Base-by-base conservation (phyloP, 2,888 invertebrate genomes). In the Drosophila mayaguana region DNA sequence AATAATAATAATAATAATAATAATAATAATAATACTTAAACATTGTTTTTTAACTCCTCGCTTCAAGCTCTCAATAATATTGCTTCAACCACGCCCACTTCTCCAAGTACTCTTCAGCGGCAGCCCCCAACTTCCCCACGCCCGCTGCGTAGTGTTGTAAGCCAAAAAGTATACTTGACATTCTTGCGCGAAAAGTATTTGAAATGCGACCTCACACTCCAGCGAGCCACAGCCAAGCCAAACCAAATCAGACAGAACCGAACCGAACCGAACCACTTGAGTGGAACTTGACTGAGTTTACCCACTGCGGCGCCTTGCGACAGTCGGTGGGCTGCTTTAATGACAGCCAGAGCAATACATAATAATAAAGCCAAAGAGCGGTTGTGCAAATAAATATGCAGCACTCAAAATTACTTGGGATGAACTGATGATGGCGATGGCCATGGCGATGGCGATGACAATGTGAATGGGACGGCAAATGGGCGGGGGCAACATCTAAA, bases 371-470 rank as follows among this genome's bases (percentile, higher is more conserved):
- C 77, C 77, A 81, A 88, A 80, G 84, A 85, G 78, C 82, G 81
- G 83, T 87, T 84, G 81, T 78, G 85, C 81, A 90, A 90, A 90
- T 90, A 90, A 91, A 91, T 91, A 90, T 90, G 88, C 90, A 90
- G 87, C 82, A 89, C 82, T 81, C 69, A 70, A 85, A 86, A 89
- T 84, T 85, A 83, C 90, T 87, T 77, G 81, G 66, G 71, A 80
- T 76, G 81, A 88, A 86, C 86, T 86, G 89, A 73, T 60, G 75
- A 85, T 75, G 88, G 60, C 25, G 59, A 53, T 66, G 78, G 45
- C 38, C 51, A 36, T 12, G 34, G 4, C 9, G 43, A 53, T 67
- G 68, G 2, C 12, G 25, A 36, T 74, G 68, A 67, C 67, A 67
- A 66, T 63, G 57, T 61, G 16, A 9, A n/a, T n/a, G 32, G 28